phyloP scores from a whole-genome alignment of 2,888 invertebrate genomes.

The Cerastis leucographa region DNA sequence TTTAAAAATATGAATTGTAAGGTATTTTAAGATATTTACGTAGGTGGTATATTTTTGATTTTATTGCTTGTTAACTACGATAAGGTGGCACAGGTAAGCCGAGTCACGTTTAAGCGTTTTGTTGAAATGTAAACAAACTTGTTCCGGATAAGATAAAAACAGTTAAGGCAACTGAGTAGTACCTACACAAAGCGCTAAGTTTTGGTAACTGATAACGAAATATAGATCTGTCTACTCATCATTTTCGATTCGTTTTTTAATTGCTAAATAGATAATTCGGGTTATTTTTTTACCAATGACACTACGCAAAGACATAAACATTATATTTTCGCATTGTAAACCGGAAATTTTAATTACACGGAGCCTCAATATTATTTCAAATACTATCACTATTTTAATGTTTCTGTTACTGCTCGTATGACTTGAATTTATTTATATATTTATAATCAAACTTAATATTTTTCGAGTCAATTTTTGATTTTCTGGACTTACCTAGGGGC shows the following conservation, averaged over 20 bases:
- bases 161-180: slow-evolving; percentile 72
- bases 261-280: background rate
- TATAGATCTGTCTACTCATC: slow-evolving; percentile 33
- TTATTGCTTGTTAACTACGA: slow-evolving; percentile 87
- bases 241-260: slow-evolving; percentile 38
- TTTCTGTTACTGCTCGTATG: slow-evolving; percentile 1
- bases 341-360: background rate
- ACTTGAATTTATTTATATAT: no score
- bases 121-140: slow-evolving; percentile 90
- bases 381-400: background rate
- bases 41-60: slow-evolving; percentile 82
- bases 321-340: background rate
- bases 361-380: background rate
- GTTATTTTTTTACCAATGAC: background rate
- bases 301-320: background rate
- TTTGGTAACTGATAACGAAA: slow-evolving; percentile 77
- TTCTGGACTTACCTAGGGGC: slow-evolving; percentile 91
- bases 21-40: slow-evolving; percentile 65
- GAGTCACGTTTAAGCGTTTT: slow-evolving; percentile 88
- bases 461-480: slow-evolving; percentile 24
- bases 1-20: slow-evolving; percentile 44
- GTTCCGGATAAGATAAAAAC: slow-evolving; percentile 90
- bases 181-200: slow-evolving; percentile 69
- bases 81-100: slow-evolving; percentile 86
- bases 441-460: no score